phyloP scores from a whole-genome alignment of 2,797 vertebrate species.

The Xiphophorus birchmanni region DNA sequence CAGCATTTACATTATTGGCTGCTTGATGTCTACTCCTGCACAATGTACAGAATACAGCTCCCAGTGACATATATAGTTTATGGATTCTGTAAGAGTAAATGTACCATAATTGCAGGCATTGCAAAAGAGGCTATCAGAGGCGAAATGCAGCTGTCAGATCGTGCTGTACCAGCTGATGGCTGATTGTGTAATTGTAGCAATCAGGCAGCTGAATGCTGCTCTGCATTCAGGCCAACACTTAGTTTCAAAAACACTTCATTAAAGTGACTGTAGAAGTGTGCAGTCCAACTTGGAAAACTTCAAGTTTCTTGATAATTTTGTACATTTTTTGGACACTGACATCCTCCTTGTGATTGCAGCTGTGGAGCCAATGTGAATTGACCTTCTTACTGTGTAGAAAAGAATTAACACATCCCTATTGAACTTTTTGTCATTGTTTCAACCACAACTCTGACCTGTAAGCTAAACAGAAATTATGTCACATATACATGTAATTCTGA shows the following conservation, averaged over 20 bases:
- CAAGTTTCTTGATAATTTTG: conserved; percentile 4
- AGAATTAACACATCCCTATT: neutral
- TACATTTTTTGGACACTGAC: conserved; percentile 1
- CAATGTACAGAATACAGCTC: conserved; percentile 27
- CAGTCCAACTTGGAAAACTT: conserved; percentile 17
- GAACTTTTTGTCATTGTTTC: neutral
- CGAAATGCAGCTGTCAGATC: conserved; percentile 77
- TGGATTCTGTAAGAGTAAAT: conserved; percentile 66
- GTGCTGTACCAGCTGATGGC: conserved; percentile 68
- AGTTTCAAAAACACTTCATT: conserved; percentile 55
- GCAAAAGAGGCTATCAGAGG: conserved; percentile 64
- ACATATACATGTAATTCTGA: neutral
- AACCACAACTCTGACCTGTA: neutral
- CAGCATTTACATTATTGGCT: conserved; percentile 44
- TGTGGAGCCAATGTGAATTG: conserved; percentile 29
- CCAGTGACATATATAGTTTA: conserved; percentile 53
- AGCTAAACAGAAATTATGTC: neutral
- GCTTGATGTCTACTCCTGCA: conserved; percentile 47
- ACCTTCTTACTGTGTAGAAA: conserved; percentile 24
- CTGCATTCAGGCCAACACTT: conserved; percentile 44
- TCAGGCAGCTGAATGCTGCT: conserved; percentile 74
- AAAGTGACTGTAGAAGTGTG: conserved; percentile 29
- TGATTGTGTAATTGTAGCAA: conserved; percentile 83
- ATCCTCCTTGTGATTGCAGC: conserved; percentile 21
- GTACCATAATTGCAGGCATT: conserved; percentile 71